Evolutionary conservation across 2,113 vertebrate genomes (phyloP), one percentile per base, ranked within the genome.

Genomic region (Pedionomus torquatus): DNA sequence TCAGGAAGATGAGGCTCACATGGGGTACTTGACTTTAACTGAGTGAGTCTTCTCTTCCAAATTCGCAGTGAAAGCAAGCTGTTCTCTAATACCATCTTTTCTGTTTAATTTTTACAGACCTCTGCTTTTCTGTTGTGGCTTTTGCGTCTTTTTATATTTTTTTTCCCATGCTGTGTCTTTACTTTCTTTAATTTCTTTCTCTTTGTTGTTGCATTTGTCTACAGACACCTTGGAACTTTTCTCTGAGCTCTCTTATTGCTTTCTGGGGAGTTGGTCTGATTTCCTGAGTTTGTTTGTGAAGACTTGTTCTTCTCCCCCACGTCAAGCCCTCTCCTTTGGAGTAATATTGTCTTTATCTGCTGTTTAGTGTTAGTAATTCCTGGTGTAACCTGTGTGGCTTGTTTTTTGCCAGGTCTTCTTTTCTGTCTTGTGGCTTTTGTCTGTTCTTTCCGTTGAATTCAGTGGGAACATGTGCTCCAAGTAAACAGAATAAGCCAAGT

Each of bases 171-270:
- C 17, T 52, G 13, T 44, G 6, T 64, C 52, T 76, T 58, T 90
- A 25, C 35, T 92, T 85, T 33, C 48, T 95, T 90, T 80, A 31
- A 90, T 66, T 88, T 92, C 10, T 92, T 93, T 80, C 9, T n/a
- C 33, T 93, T 95, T 83, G 33, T 80, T 93, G 46, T 77, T 90
- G 31, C 24, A 46, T 87, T 95, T 93, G 74, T 88, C 48, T 82
- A 26, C 35, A 85, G 69, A 90, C 48, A 72, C 66, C 35, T 76
- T 85, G 11, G 41, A 79, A 80, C 57, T 80, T 83, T 86, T 92
- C 18, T 85, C 52, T 83, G 75, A 83, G 61, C 33, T 91, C 10
- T 91, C 52, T 82, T 89, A 87, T 77, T 93, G 23, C 70, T 94
- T 97, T 80, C 71, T 83, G 37, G 61, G 70, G 79, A 93, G 58